Base-by-base conservation (phyloP, 1,140 invertebrate genomes). In the Zaprionus inermis region DNA sequence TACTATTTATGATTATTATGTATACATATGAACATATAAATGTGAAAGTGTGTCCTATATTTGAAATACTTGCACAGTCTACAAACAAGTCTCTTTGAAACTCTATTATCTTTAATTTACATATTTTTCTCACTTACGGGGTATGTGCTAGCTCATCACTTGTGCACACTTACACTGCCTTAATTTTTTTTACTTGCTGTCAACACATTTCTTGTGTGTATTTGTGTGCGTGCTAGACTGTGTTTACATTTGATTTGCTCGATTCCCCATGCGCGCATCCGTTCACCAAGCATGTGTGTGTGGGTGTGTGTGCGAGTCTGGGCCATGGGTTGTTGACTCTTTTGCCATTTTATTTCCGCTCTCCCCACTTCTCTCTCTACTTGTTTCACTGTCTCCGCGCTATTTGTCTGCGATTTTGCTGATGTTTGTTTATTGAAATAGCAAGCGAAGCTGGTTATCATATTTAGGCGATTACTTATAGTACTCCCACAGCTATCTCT, bases 231-330 rank as follows among this genome's bases (percentile, higher is more conserved):
- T 70, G 71, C 49, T 56, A 20, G 32, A 57, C 32, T 34, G 52
- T 88, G 83, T 86, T 86, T 86, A 79, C 83, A 74, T 86, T 86
- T 83, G 83, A 86, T 86, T 86, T 86, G 72, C 77, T 88, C 76
- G 73, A 88, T 83, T 88, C 76, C 61, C 75, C 44, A 44, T 44
- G 38, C 38, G 38, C 38, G 38, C 38, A 44, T 44, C n/a, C 38
- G 38, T 16, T 12, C 12, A 20, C 44, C 24, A 1, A 28, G 24
- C 24, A 46, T 46, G 44, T 11, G 9, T 70, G 44, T 57, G 52
- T 71, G 56, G 67, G 44, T 56, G 36, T 12, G 32, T 34, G 22
- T 34, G 57, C 80, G 83, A 88, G 79, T 88, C 51, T 67, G 46
- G 63, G 59, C 38, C 14, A n/a, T 44, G 36, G 54, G 41, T 71